These are phyloP conservation scores for Periophthalmus modestus DNA, from an alignment of 2,113 vertebrate genomes.

Conservation along the genomic window DNA sequence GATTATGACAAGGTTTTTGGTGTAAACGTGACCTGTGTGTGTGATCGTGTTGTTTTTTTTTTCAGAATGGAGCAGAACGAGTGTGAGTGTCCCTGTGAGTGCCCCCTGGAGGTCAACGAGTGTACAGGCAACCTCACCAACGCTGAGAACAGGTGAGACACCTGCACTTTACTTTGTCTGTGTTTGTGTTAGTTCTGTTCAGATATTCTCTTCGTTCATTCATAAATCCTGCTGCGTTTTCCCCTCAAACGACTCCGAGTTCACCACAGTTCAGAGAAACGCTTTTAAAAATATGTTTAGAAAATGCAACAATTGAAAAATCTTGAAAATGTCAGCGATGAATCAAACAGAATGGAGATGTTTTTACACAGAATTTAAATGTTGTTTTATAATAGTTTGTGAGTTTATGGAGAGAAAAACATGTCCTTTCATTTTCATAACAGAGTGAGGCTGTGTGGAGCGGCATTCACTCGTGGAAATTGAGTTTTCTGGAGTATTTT, in stretches of 20 bases:
- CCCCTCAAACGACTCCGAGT: background rate
- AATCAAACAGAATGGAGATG: background rate
- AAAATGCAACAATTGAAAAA: too few species aligned
- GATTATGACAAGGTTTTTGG: too few species aligned
- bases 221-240: background rate
- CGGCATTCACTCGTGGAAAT: too few species aligned
- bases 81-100: constrained; percentile 98
- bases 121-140: constrained; percentile 97
- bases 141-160: constrained; percentile 89
- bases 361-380: background rate
- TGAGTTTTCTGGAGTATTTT: too few species aligned
- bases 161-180: background rate
- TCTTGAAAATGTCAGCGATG: background rate
- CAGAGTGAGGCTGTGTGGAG: too few species aligned
- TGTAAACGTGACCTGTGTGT: background rate
- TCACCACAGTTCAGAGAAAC: background rate
- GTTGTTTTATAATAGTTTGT: background rate
- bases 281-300: background rate
- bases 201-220: background rate
- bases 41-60: constrained; percentile 6
- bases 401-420: too few species aligned
- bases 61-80: constrained; percentile 98
- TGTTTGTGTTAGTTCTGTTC: background rate
- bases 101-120: constrained; percentile 97
- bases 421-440: too few species aligned